Evolutionary conservation across 2,797 vertebrate genomes (phyloP).

Genomic region (Cyprinella venusta): DNA sequence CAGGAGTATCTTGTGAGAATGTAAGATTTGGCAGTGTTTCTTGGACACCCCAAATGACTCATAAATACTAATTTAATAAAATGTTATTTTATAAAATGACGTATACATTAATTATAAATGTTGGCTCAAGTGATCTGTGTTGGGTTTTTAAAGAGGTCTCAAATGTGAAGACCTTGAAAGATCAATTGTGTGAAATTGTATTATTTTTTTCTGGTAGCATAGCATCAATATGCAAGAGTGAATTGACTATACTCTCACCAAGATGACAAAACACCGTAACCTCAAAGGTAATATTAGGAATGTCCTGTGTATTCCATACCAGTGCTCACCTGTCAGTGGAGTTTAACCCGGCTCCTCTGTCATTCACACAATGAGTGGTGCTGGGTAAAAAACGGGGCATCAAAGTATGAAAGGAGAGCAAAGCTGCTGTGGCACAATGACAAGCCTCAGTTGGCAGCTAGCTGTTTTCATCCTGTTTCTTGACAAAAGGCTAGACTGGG

Average conservation of each 20-base stretch:
- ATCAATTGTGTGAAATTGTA: background rate
- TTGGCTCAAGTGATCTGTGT: background rate
- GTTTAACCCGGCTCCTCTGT: constrained; percentile 16
- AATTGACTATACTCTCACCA: background rate
- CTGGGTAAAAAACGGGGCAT: constrained; percentile 38
- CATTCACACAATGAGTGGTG: constrained; percentile 18
- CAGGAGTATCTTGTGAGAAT: background rate
- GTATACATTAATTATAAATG: background rate
- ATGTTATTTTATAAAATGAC: background rate
- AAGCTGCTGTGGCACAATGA: constrained; percentile 33
- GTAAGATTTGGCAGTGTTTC: background rate
- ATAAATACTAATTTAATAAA: background rate
- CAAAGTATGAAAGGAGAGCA: constrained; percentile 26
- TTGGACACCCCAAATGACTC: background rate
- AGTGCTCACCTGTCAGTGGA: constrained; percentile 8
- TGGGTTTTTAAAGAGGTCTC: background rate
- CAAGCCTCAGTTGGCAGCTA: constrained; percentile 10
- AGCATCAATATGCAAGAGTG: background rate
- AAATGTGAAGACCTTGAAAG: background rate
- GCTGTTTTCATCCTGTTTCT: constrained; percentile 25
- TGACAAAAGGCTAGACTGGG: constrained; percentile 42
- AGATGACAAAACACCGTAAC: constrained; percentile 20
- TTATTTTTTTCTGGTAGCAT: background rate
- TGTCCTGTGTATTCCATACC: background rate
- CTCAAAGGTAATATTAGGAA: background rate